phyloP scores from a whole-genome alignment of 2,113 vertebrate species.

The Poeciliopsis turrubarensis region DNA sequence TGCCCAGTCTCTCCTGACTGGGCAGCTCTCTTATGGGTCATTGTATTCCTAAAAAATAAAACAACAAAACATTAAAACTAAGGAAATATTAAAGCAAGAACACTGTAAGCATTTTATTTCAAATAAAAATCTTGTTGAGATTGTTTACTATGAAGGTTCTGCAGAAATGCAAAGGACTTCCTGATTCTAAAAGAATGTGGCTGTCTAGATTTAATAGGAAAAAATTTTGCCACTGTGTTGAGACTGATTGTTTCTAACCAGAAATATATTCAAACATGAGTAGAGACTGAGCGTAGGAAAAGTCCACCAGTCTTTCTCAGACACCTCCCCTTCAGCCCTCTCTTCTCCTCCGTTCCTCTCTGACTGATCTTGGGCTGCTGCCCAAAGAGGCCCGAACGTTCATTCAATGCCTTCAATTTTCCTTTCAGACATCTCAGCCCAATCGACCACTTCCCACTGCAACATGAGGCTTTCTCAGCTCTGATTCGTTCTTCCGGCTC shows the following conservation, averaged over 20 bases:
- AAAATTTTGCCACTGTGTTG: too few relatives aligned
- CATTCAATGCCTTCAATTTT: conserved; percentile 71
- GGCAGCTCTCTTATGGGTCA: neutral
- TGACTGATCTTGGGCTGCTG: conserved; percentile 67
- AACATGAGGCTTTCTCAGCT: conserved; percentile 61
- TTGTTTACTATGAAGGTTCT: neutral
- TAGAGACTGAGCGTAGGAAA: conserved; percentile 19
- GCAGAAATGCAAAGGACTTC: neutral
- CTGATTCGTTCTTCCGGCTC: conserved; percentile 40
- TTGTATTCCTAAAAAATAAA: neutral
- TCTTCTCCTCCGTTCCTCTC: conserved; percentile 48
- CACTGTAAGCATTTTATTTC: too few relatives aligned
- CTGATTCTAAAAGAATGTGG: too few relatives aligned
- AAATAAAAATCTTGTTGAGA: neutral
- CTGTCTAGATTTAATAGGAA: too few relatives aligned
- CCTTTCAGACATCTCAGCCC: conserved; percentile 44
- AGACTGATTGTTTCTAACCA: neutral
- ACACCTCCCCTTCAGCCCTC: conserved; percentile 21
- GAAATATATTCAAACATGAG: neutral
- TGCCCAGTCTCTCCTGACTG: neutral
- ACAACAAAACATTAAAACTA: neutral
- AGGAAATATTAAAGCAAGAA: neutral
- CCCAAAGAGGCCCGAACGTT: conserved; percentile 68
- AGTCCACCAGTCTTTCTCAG: conserved; percentile 8
- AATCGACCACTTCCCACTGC: conserved; percentile 31